A percentile compares a stretch with the other conserved stretches of the same genome.
Evolutionary conservation across 2,797 vertebrate species (phyloP).

Genomic region (Pangasius sanitwongsei): DNA sequence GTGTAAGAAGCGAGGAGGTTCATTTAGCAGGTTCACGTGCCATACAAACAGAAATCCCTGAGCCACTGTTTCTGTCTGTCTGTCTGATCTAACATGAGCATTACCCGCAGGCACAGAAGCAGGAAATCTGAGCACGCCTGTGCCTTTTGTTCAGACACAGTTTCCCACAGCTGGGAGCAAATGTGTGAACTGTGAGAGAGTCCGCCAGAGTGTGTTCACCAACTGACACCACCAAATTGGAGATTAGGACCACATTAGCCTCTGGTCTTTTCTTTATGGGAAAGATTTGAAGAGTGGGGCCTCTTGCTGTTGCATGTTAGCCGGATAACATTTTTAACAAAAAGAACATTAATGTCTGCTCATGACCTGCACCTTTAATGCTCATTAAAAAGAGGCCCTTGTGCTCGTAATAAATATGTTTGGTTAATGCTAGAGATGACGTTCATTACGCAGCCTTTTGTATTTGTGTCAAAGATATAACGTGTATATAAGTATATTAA

Average conservation of each 20-base stretch:
- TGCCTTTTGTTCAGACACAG: constrained; percentile 63
- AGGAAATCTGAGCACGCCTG: constrained; percentile 65
- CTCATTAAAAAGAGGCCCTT: neutral
- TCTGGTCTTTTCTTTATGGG: constrained; percentile 53
- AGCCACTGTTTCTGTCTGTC: constrained; percentile 11
- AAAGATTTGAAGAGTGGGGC: constrained; percentile 45
- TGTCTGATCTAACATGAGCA: constrained; percentile 39
- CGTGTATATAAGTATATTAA: neutral
- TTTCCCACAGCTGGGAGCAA: constrained; percentile 71
- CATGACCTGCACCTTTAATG: neutral
- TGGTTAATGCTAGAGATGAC: neutral
- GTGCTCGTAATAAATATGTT: neutral
- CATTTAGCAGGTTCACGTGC: constrained; percentile 23
- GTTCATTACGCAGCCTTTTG: neutral
- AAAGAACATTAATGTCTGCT: neutral
- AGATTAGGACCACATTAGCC: constrained; percentile 47
- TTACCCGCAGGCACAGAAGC: constrained; percentile 57
- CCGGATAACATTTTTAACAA: neutral
- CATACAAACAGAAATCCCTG: constrained; percentile 8
- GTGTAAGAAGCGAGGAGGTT: constrained; percentile 16
- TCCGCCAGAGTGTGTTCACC: constrained; percentile 61
- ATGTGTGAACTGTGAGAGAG: constrained; percentile 54
- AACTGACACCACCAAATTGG: constrained; percentile 54
- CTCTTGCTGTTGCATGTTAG: constrained; percentile 1
- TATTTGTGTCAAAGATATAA: neutral